Conservation (phyloP, 2,888 invertebrate genomes). For the Villa cingulata region DNA sequence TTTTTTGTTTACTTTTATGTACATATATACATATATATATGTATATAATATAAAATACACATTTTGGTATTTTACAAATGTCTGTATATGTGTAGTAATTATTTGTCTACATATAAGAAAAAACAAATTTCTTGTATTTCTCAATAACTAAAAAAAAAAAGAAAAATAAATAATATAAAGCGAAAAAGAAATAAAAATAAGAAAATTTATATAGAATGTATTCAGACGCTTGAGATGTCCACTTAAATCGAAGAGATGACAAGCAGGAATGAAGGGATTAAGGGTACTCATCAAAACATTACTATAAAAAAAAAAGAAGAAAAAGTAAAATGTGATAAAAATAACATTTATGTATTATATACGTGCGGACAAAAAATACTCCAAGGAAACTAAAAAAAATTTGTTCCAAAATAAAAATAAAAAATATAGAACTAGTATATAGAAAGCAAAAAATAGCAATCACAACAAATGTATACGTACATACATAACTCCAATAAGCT, state of each 20-base stretch:
- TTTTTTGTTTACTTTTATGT: too few relatives aligned
- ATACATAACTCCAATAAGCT: too few relatives aligned
- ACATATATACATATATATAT: too few relatives aligned
- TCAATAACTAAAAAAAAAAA: too few relatives aligned
- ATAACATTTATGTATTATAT: not conserved
- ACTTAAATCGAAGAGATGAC: conserved; percentile 4
- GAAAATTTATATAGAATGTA: not conserved
- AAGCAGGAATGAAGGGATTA: conserved; percentile 6
- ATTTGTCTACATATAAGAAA: too few relatives aligned
- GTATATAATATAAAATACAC: conserved; percentile 1
- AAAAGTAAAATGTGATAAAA: not conserved
- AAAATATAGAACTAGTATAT: not conserved
- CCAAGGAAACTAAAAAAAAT: too few relatives aligned
- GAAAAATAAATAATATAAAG: too few relatives aligned
- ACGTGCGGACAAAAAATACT: not conserved
- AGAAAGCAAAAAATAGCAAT: not conserved
- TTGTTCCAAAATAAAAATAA: not conserved
- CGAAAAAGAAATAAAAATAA: not conserved
- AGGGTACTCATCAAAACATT: conserved; percentile 1
- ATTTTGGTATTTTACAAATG: too few relatives aligned
- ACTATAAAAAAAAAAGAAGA: not conserved
- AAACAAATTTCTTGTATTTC: too few relatives aligned
- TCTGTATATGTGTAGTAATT: too few relatives aligned
- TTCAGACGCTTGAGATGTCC: not conserved
- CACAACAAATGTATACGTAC: not conserved